Percentiles rank a stretch among this genome's conserved stretches.
These are phyloP conservation scores for Pseudachorutes palmiensis DNA, from an alignment of 1,140 invertebrate genomes.

Conservation along the genomic window DNA sequence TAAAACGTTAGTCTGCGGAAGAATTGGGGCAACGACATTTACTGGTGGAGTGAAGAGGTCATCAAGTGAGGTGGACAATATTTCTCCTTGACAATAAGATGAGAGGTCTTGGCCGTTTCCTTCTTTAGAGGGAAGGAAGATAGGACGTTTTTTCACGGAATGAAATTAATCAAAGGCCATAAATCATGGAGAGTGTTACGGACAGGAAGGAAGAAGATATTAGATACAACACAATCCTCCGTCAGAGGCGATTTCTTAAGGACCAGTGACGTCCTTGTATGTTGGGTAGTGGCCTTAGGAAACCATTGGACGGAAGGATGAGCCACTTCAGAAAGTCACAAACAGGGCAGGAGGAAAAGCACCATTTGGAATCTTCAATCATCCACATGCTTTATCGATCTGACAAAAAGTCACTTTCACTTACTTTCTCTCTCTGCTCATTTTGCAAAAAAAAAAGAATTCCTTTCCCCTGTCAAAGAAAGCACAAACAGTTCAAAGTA, in stretches of 20 bases:
- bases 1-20: background rate
- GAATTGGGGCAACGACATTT: background rate
- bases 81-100: background rate
- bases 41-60: background rate
- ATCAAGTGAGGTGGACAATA: background rate
- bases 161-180: conserved; percentile 37
- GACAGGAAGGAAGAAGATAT: conserved; percentile 34
- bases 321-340: background rate
- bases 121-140: background rate
- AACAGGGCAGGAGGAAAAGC: conserved; percentile 15
- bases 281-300: background rate
- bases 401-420: background rate
- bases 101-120: background rate
- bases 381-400: conserved; percentile 35
- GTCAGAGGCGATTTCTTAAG: background rate
- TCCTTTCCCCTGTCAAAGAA: background rate
- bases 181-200: conserved; percentile 34
- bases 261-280: background rate
- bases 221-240: conserved; percentile 11
- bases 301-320: background rate
- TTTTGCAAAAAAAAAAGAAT: background rate
- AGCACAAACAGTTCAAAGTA: no score
- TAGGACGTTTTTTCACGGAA: background rate
- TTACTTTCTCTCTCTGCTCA: background rate
- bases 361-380: conserved; percentile 37